Base-by-base conservation (phyloP, 2,888 invertebrate genomes). In the Limnephilus auricula region DNA sequence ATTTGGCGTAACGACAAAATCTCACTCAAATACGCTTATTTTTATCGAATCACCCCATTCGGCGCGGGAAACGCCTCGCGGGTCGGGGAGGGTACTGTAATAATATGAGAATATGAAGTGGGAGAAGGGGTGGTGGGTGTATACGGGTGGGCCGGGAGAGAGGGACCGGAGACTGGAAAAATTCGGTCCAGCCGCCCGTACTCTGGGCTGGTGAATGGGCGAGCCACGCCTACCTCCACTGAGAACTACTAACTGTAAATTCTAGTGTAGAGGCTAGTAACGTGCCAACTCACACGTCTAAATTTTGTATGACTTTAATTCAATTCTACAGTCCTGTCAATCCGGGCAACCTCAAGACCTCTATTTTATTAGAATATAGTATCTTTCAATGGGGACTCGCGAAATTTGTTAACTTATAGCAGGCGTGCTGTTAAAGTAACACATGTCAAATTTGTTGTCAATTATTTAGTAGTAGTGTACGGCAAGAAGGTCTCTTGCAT, bases 141-240 rank as follows among this genome's bases (percentile, higher is more conserved):
- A 25, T 65, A 25, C 5, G 25, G 65, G 65, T 18, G 65, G 6
- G 6, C 0, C 25, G 50, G 50, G 18, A 18, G 25, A 15, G 25
- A 0, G 50, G 50, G 50, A 25, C 18, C 18, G 65, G 65, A 65
- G 65, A 65, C 65, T 65, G 65, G 25, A 65, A 65, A 65, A 65
- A 65, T 32, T 82, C 34, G 82, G 82, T 82, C 82, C 82, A 34
- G 80, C 80, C 80, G 80, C 80, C 32, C 80, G 18, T 82, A 82
- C 10, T 34, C 82, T n/a, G 34, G 25, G 18, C 82, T 37, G 34
- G 82, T 34, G 82, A 82, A 82, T 82, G 82, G 82, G 34, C 32
- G 31, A 32, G 32, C 82, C 34, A 25, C 82, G 82, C 82, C 82
- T 32, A 82, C 82, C 34, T 12, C 34, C 34, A 34, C 65, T 25